A percentile compares a stretch with the other conserved stretches of the same genome.
These are phyloP conservation scores for Gnatocerus cornutus DNA, from an alignment of 2,888 invertebrate genomes.

Conservation along the genomic window DNA sequence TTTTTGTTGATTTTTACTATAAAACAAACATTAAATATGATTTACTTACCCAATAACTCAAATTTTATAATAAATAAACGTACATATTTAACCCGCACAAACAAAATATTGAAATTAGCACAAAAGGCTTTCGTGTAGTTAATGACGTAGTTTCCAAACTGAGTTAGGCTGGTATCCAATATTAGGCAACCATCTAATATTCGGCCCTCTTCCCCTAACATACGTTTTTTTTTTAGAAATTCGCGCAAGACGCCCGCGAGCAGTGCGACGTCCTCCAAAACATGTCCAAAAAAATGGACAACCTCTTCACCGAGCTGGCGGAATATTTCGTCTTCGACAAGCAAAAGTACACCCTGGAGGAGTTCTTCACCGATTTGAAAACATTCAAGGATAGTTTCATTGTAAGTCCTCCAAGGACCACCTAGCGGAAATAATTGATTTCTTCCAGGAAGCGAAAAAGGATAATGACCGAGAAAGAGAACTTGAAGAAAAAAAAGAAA, in stretches of 20 bases:
- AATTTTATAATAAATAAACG: too few relatives aligned
- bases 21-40: too few relatives aligned
- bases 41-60: too few relatives aligned
- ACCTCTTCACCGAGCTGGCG: constrained; percentile 86
- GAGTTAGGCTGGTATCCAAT: too few relatives aligned
- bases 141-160: too few relatives aligned
- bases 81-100: too few relatives aligned
- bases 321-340: constrained; percentile 95
- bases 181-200: too few relatives aligned
- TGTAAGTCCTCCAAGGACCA: constrained; percentile 73
- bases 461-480: constrained; percentile 89
- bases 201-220: too few relatives aligned
- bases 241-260: constrained; percentile 83
- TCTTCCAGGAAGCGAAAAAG: constrained; percentile 81
- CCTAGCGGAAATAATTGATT: too few relatives aligned
- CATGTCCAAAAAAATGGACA: constrained; percentile 96
- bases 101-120: too few relatives aligned
- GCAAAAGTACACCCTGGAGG: constrained; percentile 94
- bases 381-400: constrained; percentile 93
- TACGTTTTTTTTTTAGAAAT: constrained; percentile 55
- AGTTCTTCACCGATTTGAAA: constrained; percentile 96
- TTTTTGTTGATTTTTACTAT: too few relatives aligned
- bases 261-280: constrained; percentile 92
- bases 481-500: constrained; percentile 86
- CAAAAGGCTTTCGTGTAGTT: too few relatives aligned